phyloP scores from a whole-genome alignment of 2,113 vertebrate species.

The Sakesphorus luctuosus region DNA sequence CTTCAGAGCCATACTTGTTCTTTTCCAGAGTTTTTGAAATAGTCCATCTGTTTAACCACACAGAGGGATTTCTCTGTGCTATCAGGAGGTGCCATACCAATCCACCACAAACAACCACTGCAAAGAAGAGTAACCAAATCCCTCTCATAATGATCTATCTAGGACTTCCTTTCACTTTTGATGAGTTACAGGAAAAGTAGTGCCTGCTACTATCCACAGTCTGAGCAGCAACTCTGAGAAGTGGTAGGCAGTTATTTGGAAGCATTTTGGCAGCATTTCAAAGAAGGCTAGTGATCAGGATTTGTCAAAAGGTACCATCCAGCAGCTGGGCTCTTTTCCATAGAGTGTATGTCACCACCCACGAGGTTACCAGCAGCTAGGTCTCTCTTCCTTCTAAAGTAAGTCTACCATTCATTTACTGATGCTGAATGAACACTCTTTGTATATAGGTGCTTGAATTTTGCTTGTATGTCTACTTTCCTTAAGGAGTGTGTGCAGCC shows the following conservation, averaged over 20 bases:
- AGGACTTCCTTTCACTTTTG: background rate
- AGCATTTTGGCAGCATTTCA: background rate
- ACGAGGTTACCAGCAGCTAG: background rate
- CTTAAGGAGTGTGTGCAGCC: background rate
- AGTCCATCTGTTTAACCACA: background rate
- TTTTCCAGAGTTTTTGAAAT: background rate
- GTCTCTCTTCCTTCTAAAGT: background rate
- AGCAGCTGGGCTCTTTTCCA: background rate
- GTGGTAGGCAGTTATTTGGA: background rate
- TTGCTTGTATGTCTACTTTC: background rate
- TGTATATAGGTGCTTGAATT: background rate
- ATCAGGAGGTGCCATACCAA: background rate
- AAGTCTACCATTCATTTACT: background rate
- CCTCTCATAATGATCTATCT: background rate
- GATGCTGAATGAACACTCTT: background rate
- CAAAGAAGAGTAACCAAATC: background rate
- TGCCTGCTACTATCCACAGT: background rate
- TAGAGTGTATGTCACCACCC: background rate
- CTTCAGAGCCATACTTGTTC: background rate
- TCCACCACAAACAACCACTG: background rate
- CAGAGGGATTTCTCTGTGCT: background rate
- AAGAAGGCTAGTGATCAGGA: rapidly evolving
- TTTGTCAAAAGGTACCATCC: background rate
- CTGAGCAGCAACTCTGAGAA: background rate
- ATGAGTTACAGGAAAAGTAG: background rate